Percentiles rank a stretch among this genome's conserved stretches.
These are phyloP conservation scores for Gastrophysa polygoni DNA, from an alignment of 2,888 invertebrate species.

Conservation along the genomic window DNA sequence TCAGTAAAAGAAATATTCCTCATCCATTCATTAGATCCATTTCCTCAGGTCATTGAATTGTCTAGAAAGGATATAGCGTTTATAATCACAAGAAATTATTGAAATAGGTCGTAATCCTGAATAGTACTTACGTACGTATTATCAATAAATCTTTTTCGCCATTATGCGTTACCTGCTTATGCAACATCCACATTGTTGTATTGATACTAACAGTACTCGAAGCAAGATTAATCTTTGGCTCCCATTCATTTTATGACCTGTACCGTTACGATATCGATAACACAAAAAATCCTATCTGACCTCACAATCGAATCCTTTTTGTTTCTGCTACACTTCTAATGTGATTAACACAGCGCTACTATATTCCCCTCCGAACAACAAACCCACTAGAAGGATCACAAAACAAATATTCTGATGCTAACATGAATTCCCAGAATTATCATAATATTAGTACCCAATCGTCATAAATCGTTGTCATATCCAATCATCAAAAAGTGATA, in stretches of 20 bases:
- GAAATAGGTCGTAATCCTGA: not conserved
- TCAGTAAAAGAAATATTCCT: too few relatives aligned
- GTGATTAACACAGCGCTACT: slow-evolving; percentile 12
- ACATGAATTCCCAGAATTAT: too few relatives aligned
- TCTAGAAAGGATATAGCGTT: not conserved
- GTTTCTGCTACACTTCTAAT: slow-evolving; percentile 11
- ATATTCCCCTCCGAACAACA: too few relatives aligned
- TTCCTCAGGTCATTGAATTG: not conserved
- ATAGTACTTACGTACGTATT: not conserved
- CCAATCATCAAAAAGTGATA: too few relatives aligned
- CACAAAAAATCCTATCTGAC: slow-evolving; percentile 22
- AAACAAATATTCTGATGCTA: too few relatives aligned
- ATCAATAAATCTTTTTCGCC: slow-evolving; percentile 7
- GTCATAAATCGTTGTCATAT: too few relatives aligned
- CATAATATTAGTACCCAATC: too few relatives aligned
- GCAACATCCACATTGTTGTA: slow-evolving; percentile 15
- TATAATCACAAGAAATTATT: not conserved
- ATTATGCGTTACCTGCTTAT: slow-evolving; percentile 8
- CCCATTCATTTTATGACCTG: slow-evolving; percentile 15
- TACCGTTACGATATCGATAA: slow-evolving; percentile 29
- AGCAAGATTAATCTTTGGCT: slow-evolving; percentile 16
- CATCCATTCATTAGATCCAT: too few relatives aligned
- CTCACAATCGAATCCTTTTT: slow-evolving; percentile 24
- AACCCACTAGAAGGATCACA: too few relatives aligned
- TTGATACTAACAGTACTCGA: slow-evolving; percentile 20